A percentile compares a stretch with the other conserved stretches of the same genome.
Conservation (phyloP, 2,888 invertebrate species). For the Poecilus cupreus region DNA sequence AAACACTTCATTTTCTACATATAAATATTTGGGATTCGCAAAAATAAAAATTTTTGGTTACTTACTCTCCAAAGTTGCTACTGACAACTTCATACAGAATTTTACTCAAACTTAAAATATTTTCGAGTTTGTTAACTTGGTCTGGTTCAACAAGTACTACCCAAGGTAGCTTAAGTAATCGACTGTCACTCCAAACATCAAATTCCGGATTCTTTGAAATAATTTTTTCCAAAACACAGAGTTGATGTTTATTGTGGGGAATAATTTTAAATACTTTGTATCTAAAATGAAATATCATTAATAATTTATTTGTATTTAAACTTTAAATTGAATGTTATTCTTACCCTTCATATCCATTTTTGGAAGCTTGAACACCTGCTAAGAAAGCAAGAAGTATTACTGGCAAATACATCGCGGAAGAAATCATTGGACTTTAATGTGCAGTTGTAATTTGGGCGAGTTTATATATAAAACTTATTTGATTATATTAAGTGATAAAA, state of each 20-base stretch:
- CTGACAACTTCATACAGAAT: background rate
- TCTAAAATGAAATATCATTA: too few species aligned
- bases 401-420: too few species aligned
- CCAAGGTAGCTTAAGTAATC: background rate
- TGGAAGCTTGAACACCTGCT: too few species aligned
- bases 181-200: background rate
- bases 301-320: background rate
- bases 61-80: background rate
- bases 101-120: background rate
- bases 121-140: background rate
- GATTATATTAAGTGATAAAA: too few species aligned
- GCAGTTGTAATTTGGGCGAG: too few species aligned
- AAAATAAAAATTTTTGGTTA: too few species aligned
- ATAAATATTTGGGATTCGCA: too few species aligned
- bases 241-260: background rate
- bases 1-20: too few species aligned
- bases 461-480: too few species aligned
- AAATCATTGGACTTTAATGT: too few species aligned
- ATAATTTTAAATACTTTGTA: background rate
- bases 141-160: background rate
- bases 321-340: background rate
- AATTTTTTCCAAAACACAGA: background rate
- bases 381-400: too few species aligned
- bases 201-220: background rate
- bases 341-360: background rate